Base-by-base conservation (phyloP, 2,888 invertebrate genomes). In the Xylophagus ater region DNA sequence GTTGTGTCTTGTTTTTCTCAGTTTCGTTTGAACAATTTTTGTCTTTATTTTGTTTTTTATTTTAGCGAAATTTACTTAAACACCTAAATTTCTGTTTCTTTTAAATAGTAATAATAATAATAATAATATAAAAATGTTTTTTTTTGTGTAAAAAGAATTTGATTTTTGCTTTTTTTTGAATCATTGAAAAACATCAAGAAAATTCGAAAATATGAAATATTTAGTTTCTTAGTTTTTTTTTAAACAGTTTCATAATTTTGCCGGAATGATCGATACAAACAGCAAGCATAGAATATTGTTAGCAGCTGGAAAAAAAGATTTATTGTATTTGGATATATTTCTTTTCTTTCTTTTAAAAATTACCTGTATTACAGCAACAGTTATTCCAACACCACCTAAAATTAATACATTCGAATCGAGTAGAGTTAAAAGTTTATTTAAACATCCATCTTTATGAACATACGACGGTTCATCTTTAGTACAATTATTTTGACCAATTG, bases 251-350 rank as follows among this genome's bases (percentile, higher is more conserved):
- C 86, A 67, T 92, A 93, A 62, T 88, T 89, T 64, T 81, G 83
- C 60, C 87, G 84, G 60, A 96, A 89, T 51, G 89, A 86, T 56
- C 89, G 80, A 49, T 88, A 92, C 65, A 96, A 71, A 61, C 86
- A 87, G 71, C 93, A 94, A 20, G 94, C 88, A 62, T 90, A 92
- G 47, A 88, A 70, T 39, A 93, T 83, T 34, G 92, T 93, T 54
- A 93, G 70, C 34, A 93, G 69, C 87, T 86, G 71, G 18, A 45
- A 53, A 49, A 46, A 48, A 34, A 47, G 35, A 43, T 37, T 21
- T 12, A 33, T 4, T 9, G n/a, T n/a, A n/a, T n/a, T n/a, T n/a
- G n/a, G n/a, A n/a, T n/a, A 34, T 8, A 21, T 7, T 26, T 28
- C 4, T 14, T 24, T 13, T 3, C 4, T 24, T 14, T 21, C 12